Base-by-base conservation (phyloP, 2,888 invertebrate species). In the Geotrupes spiniger region DNA sequence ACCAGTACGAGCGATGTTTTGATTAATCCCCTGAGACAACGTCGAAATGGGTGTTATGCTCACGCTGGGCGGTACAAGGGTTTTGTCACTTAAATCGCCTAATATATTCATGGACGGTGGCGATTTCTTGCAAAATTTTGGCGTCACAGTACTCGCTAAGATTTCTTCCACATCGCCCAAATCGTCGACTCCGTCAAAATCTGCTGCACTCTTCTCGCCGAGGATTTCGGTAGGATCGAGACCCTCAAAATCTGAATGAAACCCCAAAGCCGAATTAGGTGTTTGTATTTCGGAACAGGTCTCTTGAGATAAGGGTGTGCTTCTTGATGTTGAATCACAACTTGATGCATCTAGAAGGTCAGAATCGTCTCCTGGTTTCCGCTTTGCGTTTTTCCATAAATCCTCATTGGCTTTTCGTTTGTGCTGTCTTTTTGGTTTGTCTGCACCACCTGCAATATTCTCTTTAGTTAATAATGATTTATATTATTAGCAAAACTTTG, bases 381-480 rank as follows among this genome's bases (percentile, higher is more conserved):
- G 78, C 66, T 83, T 85, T 58, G 83, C 40, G 26, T 41, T 48
- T 6, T 81, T 74, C 70, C 80, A 78, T 73, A 81, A 79, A 43
- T 81, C 77, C 41, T 79, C 76, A 42, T 80, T 81, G 1, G 79
- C 76, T 72, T 83, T 85, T 52, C 85, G 76, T 60, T 84, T 84
- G 1, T 74, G 71, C 12, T 70, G 55, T 4, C 61, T 66, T 61
- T 82, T 83, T 1, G 78, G 52, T 16, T 57, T 59, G 26, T 60
- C 59, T 28, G 46, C 39, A 53, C 57, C 43, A 53, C 56, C 53
- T 49, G 39, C 2, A 36, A n/a, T n/a, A n/a, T n/a, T n/a, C n/a
- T n/a, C n/a, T n/a, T n/a, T n/a, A n/a, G n/a, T n/a, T n/a, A n/a
- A n/a, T n/a, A n/a, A n/a, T n/a, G n/a, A n/a, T n/a, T n/a, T n/a